A percentile compares a stretch with the other conserved stretches of the same genome.
These are phyloP conservation scores for Xylota segnis DNA, from an alignment of 2,888 invertebrate species.

Conservation along the genomic window DNA sequence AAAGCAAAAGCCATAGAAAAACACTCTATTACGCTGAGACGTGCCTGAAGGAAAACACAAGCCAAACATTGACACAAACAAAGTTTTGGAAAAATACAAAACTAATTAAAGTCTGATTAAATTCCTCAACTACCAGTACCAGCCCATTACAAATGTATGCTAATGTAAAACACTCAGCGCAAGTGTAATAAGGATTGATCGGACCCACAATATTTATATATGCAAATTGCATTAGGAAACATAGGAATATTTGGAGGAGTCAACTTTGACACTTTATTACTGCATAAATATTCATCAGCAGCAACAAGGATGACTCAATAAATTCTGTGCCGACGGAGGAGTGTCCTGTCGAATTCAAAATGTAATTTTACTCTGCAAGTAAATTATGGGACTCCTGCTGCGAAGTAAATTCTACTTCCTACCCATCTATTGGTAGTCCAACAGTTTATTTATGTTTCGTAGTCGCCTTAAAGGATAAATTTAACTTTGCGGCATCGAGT, in stretches of 20 bases:
- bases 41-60: too few species aligned
- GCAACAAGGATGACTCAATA: constrained; percentile 65
- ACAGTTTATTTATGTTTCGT: constrained; percentile 37
- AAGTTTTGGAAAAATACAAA: too few species aligned
- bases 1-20: too few species aligned
- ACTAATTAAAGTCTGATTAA: constrained; percentile 68
- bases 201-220: constrained; percentile 70
- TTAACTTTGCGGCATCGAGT: constrained; percentile 6
- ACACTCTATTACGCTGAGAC: too few species aligned
- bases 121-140: constrained; percentile 33
- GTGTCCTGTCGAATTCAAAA: constrained; percentile 62
- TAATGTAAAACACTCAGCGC: constrained; percentile 43
- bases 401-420: constrained; percentile 26
- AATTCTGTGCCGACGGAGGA: constrained; percentile 50
- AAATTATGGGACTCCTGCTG: constrained; percentile 53
- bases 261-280: constrained; percentile 75
- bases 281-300: constrained; percentile 73
- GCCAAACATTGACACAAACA: too few species aligned
- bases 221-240: constrained; percentile 73
- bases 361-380: constrained; percentile 57
- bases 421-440: background rate
- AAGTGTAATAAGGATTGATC: constrained; percentile 67
- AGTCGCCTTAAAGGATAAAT: constrained; percentile 51
- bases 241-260: constrained; percentile 63
- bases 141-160: constrained; percentile 53